A percentile compares a stretch with the other conserved stretches of the same genome.
phyloP scores from a whole-genome alignment of 1,140 invertebrate genomes.

The Drosophila novamexicana region DNA sequence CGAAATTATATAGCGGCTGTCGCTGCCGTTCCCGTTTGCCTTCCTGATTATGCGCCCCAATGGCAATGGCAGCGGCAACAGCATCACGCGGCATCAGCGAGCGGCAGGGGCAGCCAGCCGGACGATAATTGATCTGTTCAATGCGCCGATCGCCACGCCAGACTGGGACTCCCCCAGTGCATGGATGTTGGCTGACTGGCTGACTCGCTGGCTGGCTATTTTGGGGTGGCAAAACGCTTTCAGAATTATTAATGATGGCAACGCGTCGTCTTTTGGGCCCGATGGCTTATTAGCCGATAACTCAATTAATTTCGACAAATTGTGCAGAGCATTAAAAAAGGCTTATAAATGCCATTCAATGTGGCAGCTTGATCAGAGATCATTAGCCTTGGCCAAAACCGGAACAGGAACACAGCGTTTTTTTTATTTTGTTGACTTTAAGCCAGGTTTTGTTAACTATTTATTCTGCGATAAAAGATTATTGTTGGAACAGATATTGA shows the following conservation, averaged over 20 bases:
- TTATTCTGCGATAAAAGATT: not conserved
- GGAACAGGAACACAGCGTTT: slow-evolving; percentile 22
- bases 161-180: slow-evolving; percentile 65
- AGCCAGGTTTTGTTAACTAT: slow-evolving; percentile 2
- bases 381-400: slow-evolving; percentile 19
- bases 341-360: slow-evolving; percentile 23
- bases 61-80: slow-evolving; percentile 23
- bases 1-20: slow-evolving; percentile 56
- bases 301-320: slow-evolving; percentile 78
- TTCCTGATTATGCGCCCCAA: slow-evolving; percentile 51
- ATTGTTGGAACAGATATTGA: too few relatives aligned
- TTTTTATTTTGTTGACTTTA: not conserved
- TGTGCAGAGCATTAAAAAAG: slow-evolving; percentile 47
- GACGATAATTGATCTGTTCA: slow-evolving; percentile 76
- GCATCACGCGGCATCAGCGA: slow-evolving; percentile 7
- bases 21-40: slow-evolving; percentile 15
- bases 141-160: slow-evolving; percentile 68
- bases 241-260: slow-evolving; percentile 78
- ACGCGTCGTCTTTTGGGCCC: slow-evolving; percentile 40
- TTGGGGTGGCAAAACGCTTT: slow-evolving; percentile 53
- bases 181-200: slow-evolving; percentile 7
- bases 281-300: slow-evolving; percentile 71
- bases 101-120: slow-evolving; percentile 39
- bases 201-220: slow-evolving; percentile 32
- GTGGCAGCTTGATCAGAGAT: slow-evolving; percentile 5